These are phyloP conservation scores for Monochamus saltuarius DNA, from an alignment of 1,140 invertebrate genomes.

Conservation along the genomic window DNA sequence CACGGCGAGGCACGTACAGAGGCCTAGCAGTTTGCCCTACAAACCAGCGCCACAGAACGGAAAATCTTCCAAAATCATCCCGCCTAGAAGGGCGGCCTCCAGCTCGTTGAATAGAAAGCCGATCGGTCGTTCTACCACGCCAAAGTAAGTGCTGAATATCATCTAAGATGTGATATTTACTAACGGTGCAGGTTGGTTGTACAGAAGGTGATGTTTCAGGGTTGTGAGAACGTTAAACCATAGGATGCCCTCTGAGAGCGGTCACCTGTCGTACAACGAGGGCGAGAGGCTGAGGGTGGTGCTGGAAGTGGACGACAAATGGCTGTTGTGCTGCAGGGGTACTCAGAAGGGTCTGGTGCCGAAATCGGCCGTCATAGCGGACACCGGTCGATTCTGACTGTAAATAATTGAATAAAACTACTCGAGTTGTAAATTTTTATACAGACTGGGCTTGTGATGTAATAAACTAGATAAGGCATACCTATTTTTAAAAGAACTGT, in stretches of 20 bases:
- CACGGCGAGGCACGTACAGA: conserved; percentile 51
- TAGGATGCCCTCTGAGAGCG: conserved; percentile 70
- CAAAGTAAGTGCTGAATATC: conserved; percentile 53
- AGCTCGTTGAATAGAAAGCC: conserved; percentile 56
- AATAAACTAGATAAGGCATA: conserved; percentile 17
- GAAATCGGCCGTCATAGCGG: conserved; percentile 64
- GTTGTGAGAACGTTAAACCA: conserved; percentile 73
- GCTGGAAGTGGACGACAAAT: conserved; percentile 74
- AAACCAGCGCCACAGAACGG: conserved; percentile 56
- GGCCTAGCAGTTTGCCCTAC: conserved; percentile 67
- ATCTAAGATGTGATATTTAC: too few species aligned
- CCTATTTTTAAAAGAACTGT: conserved; percentile 15
- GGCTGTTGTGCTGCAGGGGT: conserved; percentile 73
- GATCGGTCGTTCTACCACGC: conserved; percentile 44
- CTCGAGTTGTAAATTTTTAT: conserved; percentile 22
- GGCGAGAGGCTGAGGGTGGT: conserved; percentile 73
- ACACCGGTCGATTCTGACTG: conserved; percentile 38
- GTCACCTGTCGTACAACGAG: conserved; percentile 77
- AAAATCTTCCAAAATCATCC: conserved; percentile 56
- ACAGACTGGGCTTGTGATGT: conserved; percentile 39
- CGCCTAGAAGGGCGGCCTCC: conserved; percentile 63
- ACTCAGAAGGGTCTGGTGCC: conserved; percentile 79
- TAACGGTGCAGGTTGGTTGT: background rate
- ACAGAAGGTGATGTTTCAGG: conserved; percentile 54
- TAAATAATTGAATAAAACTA: conserved; percentile 15